A percentile compares a stretch with the other conserved stretches of the same genome.
phyloP scores from a whole-genome alignment of 35 echinoderm and acorn worm species.

The Heliocidaris erythrogramma region DNA sequence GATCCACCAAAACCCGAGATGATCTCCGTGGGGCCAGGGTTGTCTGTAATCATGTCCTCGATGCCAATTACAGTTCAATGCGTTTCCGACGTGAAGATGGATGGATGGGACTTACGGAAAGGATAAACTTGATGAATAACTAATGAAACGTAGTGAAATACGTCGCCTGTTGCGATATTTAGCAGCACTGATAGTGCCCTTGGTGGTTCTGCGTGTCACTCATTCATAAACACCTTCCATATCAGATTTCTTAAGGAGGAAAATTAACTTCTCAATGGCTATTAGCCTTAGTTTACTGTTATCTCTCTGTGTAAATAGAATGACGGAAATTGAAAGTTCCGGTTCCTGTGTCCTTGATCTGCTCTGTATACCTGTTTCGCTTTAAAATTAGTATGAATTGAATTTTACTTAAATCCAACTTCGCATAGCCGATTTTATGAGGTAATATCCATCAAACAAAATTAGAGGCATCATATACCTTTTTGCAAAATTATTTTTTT shows the following conservation, averaged over 20 bases:
- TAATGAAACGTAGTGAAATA: slow-evolving; percentile 39
- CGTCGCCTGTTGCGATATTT: slow-evolving; percentile 9
- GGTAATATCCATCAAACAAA: too few relatives aligned
- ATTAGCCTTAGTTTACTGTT: not conserved
- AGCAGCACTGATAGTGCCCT: slow-evolving; percentile 11
- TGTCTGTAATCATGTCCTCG: not conserved
- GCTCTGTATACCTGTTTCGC: too few relatives aligned
- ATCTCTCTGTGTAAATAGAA: not conserved
- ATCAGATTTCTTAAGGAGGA: not conserved
- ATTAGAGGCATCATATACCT: too few relatives aligned
- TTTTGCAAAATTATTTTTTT: too few relatives aligned
- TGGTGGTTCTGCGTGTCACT: not conserved
- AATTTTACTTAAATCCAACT: too few relatives aligned
- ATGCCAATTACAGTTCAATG: slow-evolving; percentile 19
- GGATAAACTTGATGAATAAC: slow-evolving; percentile 43
- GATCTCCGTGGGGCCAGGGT: not conserved
- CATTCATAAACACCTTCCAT: not conserved
- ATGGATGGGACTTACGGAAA: not conserved
- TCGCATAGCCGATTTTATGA: too few relatives aligned
- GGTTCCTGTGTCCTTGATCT: too few relatives aligned
- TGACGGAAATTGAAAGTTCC: not conserved
- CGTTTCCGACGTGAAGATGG: slow-evolving; percentile 20
- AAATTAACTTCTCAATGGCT: not conserved
- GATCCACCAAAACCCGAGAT: not conserved
- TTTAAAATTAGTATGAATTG: too few relatives aligned